Evolutionary conservation across 2,888 invertebrate genomes (phyloP), one percentile per base, ranked within the genome.

Genomic region (Philereme vetulata): DNA sequence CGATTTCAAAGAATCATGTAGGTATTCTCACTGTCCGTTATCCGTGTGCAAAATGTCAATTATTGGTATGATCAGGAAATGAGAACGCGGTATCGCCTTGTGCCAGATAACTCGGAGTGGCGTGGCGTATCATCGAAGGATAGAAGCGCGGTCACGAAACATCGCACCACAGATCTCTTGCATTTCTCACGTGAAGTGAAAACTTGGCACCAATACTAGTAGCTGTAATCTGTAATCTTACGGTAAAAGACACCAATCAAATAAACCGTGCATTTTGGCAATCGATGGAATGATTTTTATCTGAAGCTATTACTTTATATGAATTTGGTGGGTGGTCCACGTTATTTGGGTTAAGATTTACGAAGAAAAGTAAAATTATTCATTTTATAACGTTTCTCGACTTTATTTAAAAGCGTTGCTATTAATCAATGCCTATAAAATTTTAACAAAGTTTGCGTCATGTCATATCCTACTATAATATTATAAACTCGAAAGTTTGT

Each of bases 101-200:
- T 89, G 80, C 90, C 73, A 80, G 84, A 85, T 88, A 81, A 78
- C 76, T 72, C 68, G 69, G 72, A 76, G 75, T 85, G 78, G 82
- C 82, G 84, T 90, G 81, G 88, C 91, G 88, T 90, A 90, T 88
- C 86, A 80, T 80, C 75, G 73, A 68, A 68, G 76, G 81, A 70
- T 64, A 51, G 56, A 77, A 74, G 82, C 80, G 74, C 80, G 80
- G 85, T 90, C 90, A 90, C 89, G 90, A 88, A 85, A 76, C 72
- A 74, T 73, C 76, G 53, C 51, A 56, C 62, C 58, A 43, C 49
- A 48, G 55, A 60, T 62, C 62, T 60, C 56, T 62, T 51, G 57
- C 47, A 65, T 56, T 62, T 66, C 65, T 65, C 67, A 65, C 67
- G 61, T 65, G 51, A 58, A 68, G 61, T 65, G 51, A 58, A 68